Evolutionary conservation across 2,888 invertebrate genomes (phyloP).

Genomic region (Noctua fimbriata): DNA sequence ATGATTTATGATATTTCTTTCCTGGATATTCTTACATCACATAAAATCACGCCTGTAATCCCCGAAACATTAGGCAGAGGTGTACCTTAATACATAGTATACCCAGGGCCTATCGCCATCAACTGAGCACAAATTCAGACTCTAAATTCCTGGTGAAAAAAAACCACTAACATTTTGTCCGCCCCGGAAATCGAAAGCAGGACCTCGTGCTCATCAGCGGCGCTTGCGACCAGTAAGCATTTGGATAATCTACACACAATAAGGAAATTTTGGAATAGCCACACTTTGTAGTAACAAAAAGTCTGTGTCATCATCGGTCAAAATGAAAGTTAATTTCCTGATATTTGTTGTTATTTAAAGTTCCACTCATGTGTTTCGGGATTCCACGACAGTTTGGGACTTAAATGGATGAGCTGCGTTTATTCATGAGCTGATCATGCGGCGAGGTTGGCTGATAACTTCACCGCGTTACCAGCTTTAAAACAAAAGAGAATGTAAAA

Average conservation of each 20-base stretch:
- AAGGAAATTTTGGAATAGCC: neutral
- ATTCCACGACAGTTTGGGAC: neutral
- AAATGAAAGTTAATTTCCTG: conserved; percentile 1
- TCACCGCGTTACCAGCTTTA: neutral
- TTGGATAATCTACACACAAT: neutral
- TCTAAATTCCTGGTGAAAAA: neutral
- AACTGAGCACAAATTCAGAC: neutral
- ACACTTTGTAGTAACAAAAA: neutral
- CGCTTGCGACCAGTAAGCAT: neutral
- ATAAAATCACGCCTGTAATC: neutral
- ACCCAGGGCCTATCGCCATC: neutral
- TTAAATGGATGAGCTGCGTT: conserved; percentile 8
- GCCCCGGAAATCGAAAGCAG: neutral
- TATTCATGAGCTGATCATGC: neutral
- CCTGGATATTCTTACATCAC: neutral
- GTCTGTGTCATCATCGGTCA: conserved; percentile 14
- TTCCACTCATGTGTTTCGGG: neutral
- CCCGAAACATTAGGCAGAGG: neutral
- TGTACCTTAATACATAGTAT: neutral
- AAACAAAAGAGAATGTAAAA: neutral
- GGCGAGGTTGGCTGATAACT: neutral
- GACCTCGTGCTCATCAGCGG: neutral
- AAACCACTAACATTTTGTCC: neutral
- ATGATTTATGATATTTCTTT: conserved; percentile 20
- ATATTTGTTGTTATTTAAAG: neutral